Evolutionary conservation across 2,797 vertebrate genomes (phyloP).

Genomic region (Microctenopoma lineatum): DNA sequence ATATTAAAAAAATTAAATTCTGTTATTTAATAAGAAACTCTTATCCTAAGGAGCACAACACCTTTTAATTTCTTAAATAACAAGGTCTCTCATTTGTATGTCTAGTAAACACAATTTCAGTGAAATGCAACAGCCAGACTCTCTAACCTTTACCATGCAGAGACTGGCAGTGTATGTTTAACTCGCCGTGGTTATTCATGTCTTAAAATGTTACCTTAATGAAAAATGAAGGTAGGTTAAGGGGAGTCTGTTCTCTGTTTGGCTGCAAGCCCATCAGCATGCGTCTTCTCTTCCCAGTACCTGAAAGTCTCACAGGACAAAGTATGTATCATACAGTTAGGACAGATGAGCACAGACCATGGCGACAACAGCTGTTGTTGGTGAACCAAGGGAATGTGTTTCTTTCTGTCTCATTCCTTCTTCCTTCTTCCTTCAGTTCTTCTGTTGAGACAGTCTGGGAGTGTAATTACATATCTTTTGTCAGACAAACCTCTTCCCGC

Average conservation of each 20-base stretch:
- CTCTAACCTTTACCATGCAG: slow-evolving; percentile 7
- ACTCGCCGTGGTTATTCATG: slow-evolving; percentile 21
- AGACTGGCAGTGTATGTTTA: slow-evolving; percentile 15
- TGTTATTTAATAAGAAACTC: background rate
- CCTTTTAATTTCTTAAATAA: background rate
- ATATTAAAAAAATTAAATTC: background rate
- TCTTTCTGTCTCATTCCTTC: slow-evolving; percentile 25
- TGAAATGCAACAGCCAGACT: slow-evolving; percentile 5
- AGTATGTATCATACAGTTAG: slow-evolving; percentile 74
- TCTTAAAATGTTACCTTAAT: slow-evolving; percentile 23
- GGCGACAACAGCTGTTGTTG: slow-evolving; percentile 79
- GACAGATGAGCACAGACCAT: slow-evolving; percentile 77
- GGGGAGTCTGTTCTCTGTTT: slow-evolving; percentile 49
- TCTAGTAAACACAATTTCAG: slow-evolving; percentile 1
- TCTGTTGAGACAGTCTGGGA: slow-evolving; percentile 37
- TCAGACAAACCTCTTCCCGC: slow-evolving; percentile 30
- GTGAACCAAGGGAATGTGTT: slow-evolving; percentile 69
- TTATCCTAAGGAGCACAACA: background rate
- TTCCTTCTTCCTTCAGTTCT: slow-evolving; percentile 21
- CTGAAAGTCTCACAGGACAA: slow-evolving; percentile 64
- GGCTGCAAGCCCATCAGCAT: slow-evolving; percentile 64
- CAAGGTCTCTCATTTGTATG: background rate
- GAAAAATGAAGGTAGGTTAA: slow-evolving; percentile 31
- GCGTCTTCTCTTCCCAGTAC: slow-evolving; percentile 63
- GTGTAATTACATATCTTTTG: slow-evolving; percentile 35